Evolutionary conservation across 2,113 vertebrate species (phyloP).

Genomic region (Benitochromis conjunctus): DNA sequence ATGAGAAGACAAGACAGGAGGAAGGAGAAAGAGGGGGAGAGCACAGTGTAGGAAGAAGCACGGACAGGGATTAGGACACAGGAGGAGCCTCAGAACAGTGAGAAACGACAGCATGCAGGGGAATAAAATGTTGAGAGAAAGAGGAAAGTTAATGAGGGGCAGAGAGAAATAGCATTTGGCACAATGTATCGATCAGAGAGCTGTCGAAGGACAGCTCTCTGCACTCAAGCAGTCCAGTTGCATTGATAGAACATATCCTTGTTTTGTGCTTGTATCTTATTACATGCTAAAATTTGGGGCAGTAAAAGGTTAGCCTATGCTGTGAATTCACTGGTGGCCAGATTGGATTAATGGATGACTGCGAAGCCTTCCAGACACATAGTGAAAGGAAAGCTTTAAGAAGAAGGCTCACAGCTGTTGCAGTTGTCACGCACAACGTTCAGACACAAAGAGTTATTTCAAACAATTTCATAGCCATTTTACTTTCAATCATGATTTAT

Average conservation of each 20-base stretch:
- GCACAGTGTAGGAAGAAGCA: conserved; percentile 51
- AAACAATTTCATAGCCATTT: conserved; percentile 3
- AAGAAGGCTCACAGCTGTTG: conserved; percentile 33
- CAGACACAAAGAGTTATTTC: conserved; percentile 32
- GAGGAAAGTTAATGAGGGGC: conserved; percentile 63
- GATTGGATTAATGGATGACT: conserved; percentile 46
- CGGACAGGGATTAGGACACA: conserved; percentile 35
- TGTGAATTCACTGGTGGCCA: conserved; percentile 54
- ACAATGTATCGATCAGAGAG: conserved; percentile 59
- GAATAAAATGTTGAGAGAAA: conserved; percentile 60
- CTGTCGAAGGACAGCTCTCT: conserved; percentile 44
- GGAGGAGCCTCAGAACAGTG: conserved; percentile 17
- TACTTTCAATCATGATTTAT: conserved; percentile 18
- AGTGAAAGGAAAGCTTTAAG: conserved; percentile 47
- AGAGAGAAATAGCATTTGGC: conserved; percentile 60
- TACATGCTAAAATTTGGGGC: conserved; percentile 63
- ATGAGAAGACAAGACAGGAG: conserved; percentile 68
- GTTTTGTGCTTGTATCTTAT: conserved; percentile 73
- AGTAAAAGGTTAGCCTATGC: conserved; percentile 51
- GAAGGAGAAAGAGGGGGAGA: conserved; percentile 68
- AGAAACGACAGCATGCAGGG: conserved; percentile 49
- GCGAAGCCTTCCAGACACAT: conserved; percentile 34
- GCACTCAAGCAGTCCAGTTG: conserved; percentile 65
- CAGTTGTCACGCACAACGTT: conserved; percentile 22
- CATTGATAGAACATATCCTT: conserved; percentile 66